Percentiles rank a stretch among this genome's conserved stretches.
These are phyloP conservation scores for Phenganax subtilis DNA, from an alignment of 92 coral and sea anemone species.

Conservation along the genomic window DNA sequence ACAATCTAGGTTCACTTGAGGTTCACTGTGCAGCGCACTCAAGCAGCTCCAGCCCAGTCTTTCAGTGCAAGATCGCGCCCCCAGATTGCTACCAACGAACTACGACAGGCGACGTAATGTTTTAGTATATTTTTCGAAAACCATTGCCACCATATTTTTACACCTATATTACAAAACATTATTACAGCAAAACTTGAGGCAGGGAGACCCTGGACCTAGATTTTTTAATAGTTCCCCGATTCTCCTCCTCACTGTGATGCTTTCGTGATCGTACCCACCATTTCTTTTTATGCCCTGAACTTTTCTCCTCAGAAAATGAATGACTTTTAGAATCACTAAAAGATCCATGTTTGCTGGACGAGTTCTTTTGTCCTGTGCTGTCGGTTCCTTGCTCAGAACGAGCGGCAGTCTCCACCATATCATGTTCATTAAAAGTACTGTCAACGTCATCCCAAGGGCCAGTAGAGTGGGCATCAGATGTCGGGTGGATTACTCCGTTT, in stretches of 20 bases:
- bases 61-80: constrained; percentile 25
- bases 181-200: background rate
- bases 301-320: constrained; percentile 18
- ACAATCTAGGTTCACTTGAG: background rate
- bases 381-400: background rate
- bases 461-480: background rate
- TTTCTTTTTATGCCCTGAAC: constrained; percentile 23
- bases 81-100: constrained; percentile 15
- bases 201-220: constrained; percentile 3
- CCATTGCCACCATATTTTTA: no score
- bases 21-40: constrained; percentile 21
- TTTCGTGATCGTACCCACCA: constrained; percentile 29
- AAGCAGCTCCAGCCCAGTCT: constrained; percentile 1
- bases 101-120: background rate
- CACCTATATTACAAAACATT: background rate
- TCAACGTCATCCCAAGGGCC: background rate
- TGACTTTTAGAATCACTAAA: constrained; percentile 4
- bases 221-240: background rate
- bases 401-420: background rate
- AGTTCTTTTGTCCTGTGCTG: background rate
- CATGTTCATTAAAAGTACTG: background rate
- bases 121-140: no score
- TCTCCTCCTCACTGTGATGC: constrained; percentile 1
- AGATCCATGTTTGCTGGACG: constrained; percentile 19
- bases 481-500: background rate